These are phyloP conservation scores for Spilarctia lutea DNA, from an alignment of 2,888 invertebrate species.

Conservation along the genomic window DNA sequence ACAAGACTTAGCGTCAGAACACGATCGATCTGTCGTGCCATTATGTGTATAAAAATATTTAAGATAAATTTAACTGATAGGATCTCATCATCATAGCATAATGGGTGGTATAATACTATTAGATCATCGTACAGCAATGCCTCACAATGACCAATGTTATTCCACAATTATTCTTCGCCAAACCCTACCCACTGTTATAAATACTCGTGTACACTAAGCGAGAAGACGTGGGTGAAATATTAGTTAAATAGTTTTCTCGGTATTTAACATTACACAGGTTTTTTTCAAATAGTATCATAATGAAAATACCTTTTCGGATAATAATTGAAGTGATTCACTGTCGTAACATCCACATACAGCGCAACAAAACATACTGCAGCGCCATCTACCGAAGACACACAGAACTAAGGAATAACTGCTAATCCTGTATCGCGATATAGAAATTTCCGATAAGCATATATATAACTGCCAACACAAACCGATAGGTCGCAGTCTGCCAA, in stretches of 20 bases:
- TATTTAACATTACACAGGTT: too few relatives aligned
- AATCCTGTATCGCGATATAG: too few relatives aligned
- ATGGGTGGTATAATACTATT: constrained; percentile 3
- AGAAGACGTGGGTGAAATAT: background rate
- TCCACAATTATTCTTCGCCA: constrained; percentile 24
- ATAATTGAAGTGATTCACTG: too few relatives aligned
- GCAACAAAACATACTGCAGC: too few relatives aligned
- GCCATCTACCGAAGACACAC: too few relatives aligned
- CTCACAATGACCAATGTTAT: constrained; percentile 26
- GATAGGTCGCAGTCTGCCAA: too few relatives aligned
- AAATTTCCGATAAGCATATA: too few relatives aligned
- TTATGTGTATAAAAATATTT: background rate
- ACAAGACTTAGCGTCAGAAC: background rate
- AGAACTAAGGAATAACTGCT: too few relatives aligned
- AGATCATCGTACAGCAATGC: constrained; percentile 12
- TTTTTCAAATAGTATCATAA: too few relatives aligned
- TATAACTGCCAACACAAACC: too few relatives aligned
- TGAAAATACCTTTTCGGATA: too few relatives aligned
- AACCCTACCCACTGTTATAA: constrained; percentile 26
- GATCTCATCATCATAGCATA: constrained; percentile 1
- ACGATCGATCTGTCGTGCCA: background rate
- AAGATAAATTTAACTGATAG: background rate
- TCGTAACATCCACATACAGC: too few relatives aligned
- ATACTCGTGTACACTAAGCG: constrained; percentile 12
- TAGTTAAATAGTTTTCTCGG: background rate